Base-by-base conservation (phyloP, 2,888 invertebrate species). In the Hymenopus coronatus region DNA sequence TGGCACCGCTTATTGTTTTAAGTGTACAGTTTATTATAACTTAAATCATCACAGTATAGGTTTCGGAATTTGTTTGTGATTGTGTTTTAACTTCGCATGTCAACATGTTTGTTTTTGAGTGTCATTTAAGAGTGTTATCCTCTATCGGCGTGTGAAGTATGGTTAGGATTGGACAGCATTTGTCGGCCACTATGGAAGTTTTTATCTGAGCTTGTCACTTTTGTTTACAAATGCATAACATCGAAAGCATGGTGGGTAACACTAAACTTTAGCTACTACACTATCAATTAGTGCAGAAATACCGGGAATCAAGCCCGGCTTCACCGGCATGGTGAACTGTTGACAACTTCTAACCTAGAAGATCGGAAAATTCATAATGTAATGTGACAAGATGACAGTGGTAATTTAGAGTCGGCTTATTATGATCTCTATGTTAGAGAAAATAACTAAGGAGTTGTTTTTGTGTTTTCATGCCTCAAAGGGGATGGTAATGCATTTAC, bases 181-280 rank as follows among this genome's bases (percentile, higher is more conserved):
- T 30, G 30, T 81, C 28, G 25, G 30, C 25, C 28, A 40, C 28
- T 87, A 33, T 28, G 87, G 40, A n/a, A 40, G 27, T 82, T 87
- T 40, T n/a, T 33, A 82, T 82, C 33, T 25, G 6, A 30, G 30
- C 20, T 25, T 81, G 54, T 81, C 81, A 27, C 20, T 30, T 87
- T 83, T 90, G 83, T 89, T 85, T 86, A 82, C 70, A 54, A 70
- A 40, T 12, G 40, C 40, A 40, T 40, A 40, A 12, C 40, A 40
- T 40, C 40, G 40, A 40, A 40, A 3, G 54, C 54, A 70, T 70
- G 54, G 20, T 20, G 54, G 14, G 54, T 20, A 20, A 54, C 14
- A 6, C 20, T 25, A 20, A 70, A 70, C 54, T 20, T 20, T 70
- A 70, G 20, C 54, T 8, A 70, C 25, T 70, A 25, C 25, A 70